A percentile compares a stretch with the other conserved stretches of the same genome.
Conservation (phyloP, 2,797 vertebrate species). For the Choloepus didactylus region DNA sequence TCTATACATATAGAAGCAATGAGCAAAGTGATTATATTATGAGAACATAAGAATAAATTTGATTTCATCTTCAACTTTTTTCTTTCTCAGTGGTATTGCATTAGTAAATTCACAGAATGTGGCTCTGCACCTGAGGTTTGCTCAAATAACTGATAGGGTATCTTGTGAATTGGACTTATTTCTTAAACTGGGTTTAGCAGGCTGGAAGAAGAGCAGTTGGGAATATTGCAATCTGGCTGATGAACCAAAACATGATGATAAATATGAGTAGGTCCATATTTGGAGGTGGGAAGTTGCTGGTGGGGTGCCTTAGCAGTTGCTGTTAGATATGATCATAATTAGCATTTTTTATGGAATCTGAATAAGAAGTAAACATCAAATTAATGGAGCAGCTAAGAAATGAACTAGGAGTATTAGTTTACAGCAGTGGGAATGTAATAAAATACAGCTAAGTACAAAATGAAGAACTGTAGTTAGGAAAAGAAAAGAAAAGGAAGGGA, state of each 20-base stretch:
- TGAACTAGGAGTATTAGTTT: slow-evolving; percentile 59
- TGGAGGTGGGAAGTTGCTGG: slow-evolving; percentile 57
- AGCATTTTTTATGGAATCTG: slow-evolving; percentile 79
- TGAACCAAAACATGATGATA: slow-evolving; percentile 61
- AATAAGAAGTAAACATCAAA: slow-evolving; percentile 76
- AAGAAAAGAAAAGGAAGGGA: neutral
- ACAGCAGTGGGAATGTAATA: slow-evolving; percentile 52
- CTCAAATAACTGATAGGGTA: slow-evolving; percentile 27
- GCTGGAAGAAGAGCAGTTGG: slow-evolving; percentile 39
- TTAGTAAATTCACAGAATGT: slow-evolving; percentile 55
- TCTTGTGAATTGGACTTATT: slow-evolving; percentile 66
- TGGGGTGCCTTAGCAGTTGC: slow-evolving; percentile 39
- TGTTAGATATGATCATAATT: slow-evolving; percentile 74
- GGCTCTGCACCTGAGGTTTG: slow-evolving; percentile 10
- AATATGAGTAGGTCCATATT: slow-evolving; percentile 38
- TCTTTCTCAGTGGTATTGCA: slow-evolving; percentile 6
- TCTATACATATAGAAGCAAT: neutral
- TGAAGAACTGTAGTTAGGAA: slow-evolving; percentile 36
- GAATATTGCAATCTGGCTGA: slow-evolving; percentile 60
- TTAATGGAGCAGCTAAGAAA: slow-evolving; percentile 79
- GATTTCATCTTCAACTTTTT: slow-evolving; percentile 20
- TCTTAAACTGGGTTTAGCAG: slow-evolving; percentile 52
- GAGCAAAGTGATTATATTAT: slow-evolving; percentile 27
- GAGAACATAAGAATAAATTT: slow-evolving; percentile 46
- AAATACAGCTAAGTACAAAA: slow-evolving; percentile 56